Base-by-base conservation (phyloP, 1,140 invertebrate genomes). In the Ostrea denselamellosa region DNA sequence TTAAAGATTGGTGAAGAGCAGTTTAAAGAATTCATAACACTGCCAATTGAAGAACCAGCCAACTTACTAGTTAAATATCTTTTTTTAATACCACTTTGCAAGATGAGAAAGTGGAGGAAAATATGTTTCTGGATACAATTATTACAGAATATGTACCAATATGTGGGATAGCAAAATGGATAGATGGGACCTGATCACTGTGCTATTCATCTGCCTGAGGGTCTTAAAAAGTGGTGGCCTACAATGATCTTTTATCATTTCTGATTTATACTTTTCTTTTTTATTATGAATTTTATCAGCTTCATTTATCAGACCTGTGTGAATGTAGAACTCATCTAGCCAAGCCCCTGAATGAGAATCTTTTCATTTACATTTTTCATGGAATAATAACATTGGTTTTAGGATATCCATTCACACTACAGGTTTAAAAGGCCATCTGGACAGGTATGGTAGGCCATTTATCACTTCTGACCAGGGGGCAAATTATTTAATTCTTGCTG, bases 371-470 rank as follows among this genome's bases (percentile, higher is more conserved):
- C 68, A 77, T 77, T 77, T 77, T 77, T 77, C 68, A 34, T 77
- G 68, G 28, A 77, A 77, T 77, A 77, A 77, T 77, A 77, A 77
- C 68, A 77, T 77, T 77, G 68, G 68, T 77, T 77, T 77, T 77
- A 77, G 17, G 25, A 34, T 12, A 12, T 77, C 68, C 68, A 77
- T 77, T 77, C 68, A 77, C 22, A 77, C 68, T 77, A 12, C 7
- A 77, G 25, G 68, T 77, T 77, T 77, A 77, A 77, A 77, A 77
- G 68, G 68, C 68, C 68, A 77, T 77, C 68, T 77, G 68, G 68
- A 77, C 68, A 77, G 10, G 25, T 34, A 2, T 28, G 68, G 68
- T 77, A 77, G 22, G 28, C 10, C 68, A 77, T 77, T 77, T 25
- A 25, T 77, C 68, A 25, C 3, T 17, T 14, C 68, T 77, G 68